These are phyloP conservation scores for Gandaritis pyraliata DNA, from an alignment of 2,888 invertebrate species.

Conservation along the genomic window DNA sequence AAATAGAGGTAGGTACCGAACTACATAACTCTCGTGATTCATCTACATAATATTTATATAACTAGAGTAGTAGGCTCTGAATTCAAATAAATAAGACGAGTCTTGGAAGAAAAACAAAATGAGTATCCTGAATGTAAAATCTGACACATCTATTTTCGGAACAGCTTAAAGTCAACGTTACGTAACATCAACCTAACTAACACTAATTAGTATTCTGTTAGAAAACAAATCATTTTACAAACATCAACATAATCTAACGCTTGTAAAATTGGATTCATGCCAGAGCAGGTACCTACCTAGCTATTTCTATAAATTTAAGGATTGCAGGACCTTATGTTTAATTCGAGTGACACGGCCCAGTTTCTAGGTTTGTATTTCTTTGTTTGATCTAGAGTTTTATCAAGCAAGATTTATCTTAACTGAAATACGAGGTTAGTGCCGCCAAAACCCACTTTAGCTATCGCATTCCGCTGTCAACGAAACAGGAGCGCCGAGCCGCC, in stretches of 20 bases:
- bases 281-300: slow-evolving; percentile 40
- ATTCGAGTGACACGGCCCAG: slow-evolving; percentile 7
- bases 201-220: slow-evolving; percentile 22
- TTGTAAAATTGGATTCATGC: slow-evolving; percentile 51
- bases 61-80: slow-evolving; percentile 17
- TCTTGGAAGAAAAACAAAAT: slow-evolving; percentile 29
- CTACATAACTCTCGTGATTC: no score
- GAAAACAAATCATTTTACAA: slow-evolving; percentile 36
- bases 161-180: slow-evolving; percentile 23
- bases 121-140: slow-evolving; percentile 5
- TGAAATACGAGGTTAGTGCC: slow-evolving; percentile 63
- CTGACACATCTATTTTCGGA: slow-evolving; percentile 29
- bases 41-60: no score
- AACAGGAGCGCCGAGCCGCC: slow-evolving; percentile 70
- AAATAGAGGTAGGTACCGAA: no score
- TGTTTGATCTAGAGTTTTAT: slow-evolving; percentile 44
- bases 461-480: slow-evolving; percentile 75
- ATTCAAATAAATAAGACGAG: slow-evolving; percentile 6
- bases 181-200: slow-evolving; percentile 22
- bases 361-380: slow-evolving; percentile 16
- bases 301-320: slow-evolving; percentile 10
- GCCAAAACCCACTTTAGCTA: slow-evolving; percentile 75
- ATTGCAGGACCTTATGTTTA: slow-evolving; percentile 20
- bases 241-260: slow-evolving; percentile 37
- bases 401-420: slow-evolving; percentile 58